phyloP scores from a whole-genome alignment of 2,113 vertebrate genomes.

The Cyanistes caeruleus region DNA sequence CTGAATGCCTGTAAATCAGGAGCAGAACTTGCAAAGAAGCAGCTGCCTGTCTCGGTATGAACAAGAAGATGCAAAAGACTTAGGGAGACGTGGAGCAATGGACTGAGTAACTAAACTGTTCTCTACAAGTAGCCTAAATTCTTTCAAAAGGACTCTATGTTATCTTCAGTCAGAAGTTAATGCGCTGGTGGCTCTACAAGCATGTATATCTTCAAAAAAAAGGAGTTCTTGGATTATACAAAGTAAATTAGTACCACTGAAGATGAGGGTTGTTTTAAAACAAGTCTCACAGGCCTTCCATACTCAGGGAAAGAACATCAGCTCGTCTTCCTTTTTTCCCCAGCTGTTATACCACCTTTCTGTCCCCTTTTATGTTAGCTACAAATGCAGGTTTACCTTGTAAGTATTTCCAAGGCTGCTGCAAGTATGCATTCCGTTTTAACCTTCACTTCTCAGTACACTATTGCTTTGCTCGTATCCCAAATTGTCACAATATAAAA shows the following conservation, averaged over 20 bases:
- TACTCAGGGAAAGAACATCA: neutral
- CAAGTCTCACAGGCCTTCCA: neutral
- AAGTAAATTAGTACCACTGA: neutral
- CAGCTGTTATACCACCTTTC: neutral
- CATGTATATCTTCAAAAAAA: neutral
- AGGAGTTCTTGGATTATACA: neutral
- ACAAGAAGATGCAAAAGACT: neutral
- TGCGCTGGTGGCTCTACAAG: neutral
- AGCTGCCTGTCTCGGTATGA: neutral
- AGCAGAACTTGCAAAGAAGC: neutral
- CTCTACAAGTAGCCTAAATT: neutral
- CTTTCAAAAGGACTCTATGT: neutral
- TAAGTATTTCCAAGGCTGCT: neutral
- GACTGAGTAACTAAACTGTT: neutral
- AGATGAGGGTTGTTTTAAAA: neutral
- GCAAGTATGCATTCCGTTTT: neutral
- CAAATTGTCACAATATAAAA: neutral
- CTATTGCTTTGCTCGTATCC: neutral
- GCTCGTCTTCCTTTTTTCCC: neutral
- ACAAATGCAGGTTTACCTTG: neutral
- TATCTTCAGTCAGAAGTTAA: neutral
- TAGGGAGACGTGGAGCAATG: accelerated
- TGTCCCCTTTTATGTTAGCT: neutral
- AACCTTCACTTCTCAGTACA: neutral
- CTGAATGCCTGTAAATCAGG: neutral